These are phyloP conservation scores for Drosophila greeni DNA, from an alignment of 2,888 invertebrate genomes.

Conservation along the genomic window DNA sequence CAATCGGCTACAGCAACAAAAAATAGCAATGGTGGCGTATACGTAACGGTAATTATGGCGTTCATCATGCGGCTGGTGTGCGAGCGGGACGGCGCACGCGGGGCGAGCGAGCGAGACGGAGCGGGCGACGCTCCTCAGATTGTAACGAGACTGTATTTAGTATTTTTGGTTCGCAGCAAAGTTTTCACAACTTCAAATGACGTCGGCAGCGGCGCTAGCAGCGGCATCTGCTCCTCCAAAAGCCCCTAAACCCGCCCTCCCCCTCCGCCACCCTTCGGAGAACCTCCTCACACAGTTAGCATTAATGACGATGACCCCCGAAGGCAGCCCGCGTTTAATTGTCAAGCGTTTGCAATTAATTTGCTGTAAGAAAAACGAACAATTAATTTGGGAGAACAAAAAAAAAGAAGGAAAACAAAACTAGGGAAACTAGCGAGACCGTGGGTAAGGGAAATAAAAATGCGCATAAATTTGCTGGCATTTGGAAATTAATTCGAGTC, in stretches of 20 bases:
- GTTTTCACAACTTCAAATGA: conserved; percentile 63
- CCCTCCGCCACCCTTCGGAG: neutral
- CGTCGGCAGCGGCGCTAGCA: conserved; percentile 44
- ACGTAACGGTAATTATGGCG: conserved; percentile 78
- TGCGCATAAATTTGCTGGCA: conserved; percentile 48
- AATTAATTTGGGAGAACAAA: conserved; percentile 60
- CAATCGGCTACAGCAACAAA: conserved; percentile 69
- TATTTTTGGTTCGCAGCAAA: conserved; percentile 66
- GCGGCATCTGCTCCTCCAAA: conserved; percentile 13
- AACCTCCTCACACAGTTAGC: conserved; percentile 21
- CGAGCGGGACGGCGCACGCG: conserved; percentile 50
- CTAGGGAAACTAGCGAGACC: conserved; percentile 6
- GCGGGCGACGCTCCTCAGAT: conserved; percentile 64
- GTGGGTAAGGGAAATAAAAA: conserved; percentile 28
- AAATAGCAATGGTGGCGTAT: conserved; percentile 78
- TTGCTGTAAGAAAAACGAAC: conserved; percentile 68
- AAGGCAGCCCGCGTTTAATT: conserved; percentile 59
- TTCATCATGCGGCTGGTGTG: conserved; percentile 70
- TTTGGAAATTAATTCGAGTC: conserved; percentile 44
- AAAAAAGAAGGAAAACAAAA: conserved; percentile 10
- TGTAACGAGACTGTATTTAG: conserved; percentile 78
- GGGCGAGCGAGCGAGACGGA: conserved; percentile 31
- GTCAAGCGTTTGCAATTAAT: conserved; percentile 72
- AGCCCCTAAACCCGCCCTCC: neutral
- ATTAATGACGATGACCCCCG: conserved; percentile 59